A percentile compares a stretch with the other conserved stretches of the same genome.
Evolutionary conservation across 2,113 vertebrate genomes (phyloP).

Genomic region (Halichoeres trimaculatus): DNA sequence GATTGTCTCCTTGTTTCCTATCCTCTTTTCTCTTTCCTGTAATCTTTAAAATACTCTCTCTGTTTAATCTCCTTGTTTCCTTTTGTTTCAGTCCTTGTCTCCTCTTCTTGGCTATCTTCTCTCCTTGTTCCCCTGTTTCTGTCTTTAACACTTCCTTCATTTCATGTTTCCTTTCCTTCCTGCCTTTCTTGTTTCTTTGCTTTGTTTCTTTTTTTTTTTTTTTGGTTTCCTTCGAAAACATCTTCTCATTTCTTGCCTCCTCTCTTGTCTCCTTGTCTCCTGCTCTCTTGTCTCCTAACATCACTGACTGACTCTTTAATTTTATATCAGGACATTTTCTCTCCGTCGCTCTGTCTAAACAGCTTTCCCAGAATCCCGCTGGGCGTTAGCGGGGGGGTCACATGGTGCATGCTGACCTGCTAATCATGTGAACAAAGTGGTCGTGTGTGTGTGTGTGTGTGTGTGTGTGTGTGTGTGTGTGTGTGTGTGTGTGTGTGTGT

Average conservation of each 20-base stretch:
- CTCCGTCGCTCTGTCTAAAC: slow-evolving; percentile 4
- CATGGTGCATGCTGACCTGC: slow-evolving; percentile 31
- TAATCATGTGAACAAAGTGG: slow-evolving; percentile 27
- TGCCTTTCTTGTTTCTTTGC: neutral
- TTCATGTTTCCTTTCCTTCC: too few relatives aligned
- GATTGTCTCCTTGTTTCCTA: neutral
- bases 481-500: slow-evolving; percentile 4
- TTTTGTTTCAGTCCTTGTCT: neutral
- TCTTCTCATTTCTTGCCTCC: neutral
- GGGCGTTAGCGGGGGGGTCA: slow-evolving; percentile 11
- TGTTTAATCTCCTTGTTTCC: neutral
- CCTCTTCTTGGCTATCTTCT: too few relatives aligned
- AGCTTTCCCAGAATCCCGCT: slow-evolving; percentile 55
- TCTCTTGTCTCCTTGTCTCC: neutral
- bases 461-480: neutral
- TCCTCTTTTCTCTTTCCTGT: neutral
- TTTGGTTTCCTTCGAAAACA: too few relatives aligned
- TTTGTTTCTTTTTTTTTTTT: too few relatives aligned
- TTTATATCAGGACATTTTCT: slow-evolving; percentile 22
- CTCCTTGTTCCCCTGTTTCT: too few relatives aligned
- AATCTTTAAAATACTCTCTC: too few relatives aligned
- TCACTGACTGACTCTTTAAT: neutral
- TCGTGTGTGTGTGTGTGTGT: neutral
- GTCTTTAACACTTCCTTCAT: too few relatives aligned
- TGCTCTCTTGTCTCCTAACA: too few relatives aligned